These are phyloP conservation scores for Spialia ferax DNA, from an alignment of 2,888 invertebrate genomes.

Conservation along the genomic window DNA sequence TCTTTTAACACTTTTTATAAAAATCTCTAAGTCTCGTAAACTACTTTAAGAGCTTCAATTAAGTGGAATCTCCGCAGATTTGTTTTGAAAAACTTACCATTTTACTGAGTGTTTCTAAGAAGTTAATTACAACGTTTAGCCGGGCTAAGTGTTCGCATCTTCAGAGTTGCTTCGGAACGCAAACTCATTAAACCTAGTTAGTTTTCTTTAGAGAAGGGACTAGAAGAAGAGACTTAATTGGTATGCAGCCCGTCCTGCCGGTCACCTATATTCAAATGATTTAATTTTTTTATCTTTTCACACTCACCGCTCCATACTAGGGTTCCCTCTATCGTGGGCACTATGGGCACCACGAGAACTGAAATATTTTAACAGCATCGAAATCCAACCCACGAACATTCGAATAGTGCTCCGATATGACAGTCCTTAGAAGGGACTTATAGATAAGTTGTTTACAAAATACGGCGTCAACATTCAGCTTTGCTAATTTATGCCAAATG, in stretches of 20 bases:
- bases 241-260: not conserved
- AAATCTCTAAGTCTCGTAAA: not conserved
- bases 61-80: not conserved
- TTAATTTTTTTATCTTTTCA: no score
- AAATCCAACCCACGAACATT: no score
- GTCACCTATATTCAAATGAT: not conserved
- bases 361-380: no score
- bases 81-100: not conserved
- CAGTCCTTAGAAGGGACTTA: no score
- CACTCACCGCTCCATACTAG: no score
- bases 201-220: not conserved
- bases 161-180: not conserved
- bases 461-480: not conserved
- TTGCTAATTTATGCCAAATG: slow-evolving; percentile 5
- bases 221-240: not conserved
- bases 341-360: no score
- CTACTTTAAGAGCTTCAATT: not conserved
- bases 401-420: no score
- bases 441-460: not conserved
- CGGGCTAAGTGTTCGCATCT: slow-evolving; percentile 3
- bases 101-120: slow-evolving; percentile 13
- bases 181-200: not conserved
- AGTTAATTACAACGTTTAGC: slow-evolving; percentile 33
- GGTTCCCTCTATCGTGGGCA: no score
- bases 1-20: not conserved